These are phyloP conservation scores for Lycaon pictus DNA, from an alignment of 2,113 vertebrate species.

Conservation along the genomic window DNA sequence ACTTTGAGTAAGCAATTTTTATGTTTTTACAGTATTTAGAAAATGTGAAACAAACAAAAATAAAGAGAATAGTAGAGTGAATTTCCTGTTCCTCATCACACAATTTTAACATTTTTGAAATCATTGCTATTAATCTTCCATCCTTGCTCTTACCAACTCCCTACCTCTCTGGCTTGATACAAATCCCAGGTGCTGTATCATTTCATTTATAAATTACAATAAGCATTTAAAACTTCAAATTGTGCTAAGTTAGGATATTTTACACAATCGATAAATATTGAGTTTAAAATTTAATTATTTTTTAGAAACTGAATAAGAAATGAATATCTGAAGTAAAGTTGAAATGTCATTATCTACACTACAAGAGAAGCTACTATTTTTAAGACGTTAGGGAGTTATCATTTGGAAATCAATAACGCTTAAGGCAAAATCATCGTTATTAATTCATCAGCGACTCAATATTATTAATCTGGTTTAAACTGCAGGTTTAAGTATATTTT, in stretches of 20 bases:
- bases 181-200: not conserved
- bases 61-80: not conserved
- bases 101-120: not conserved
- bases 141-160: not conserved
- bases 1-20: not conserved
- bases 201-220: not conserved
- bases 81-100: not conserved
- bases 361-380: not conserved
- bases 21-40: not conserved
- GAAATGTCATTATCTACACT: not conserved
- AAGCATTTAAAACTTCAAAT: not conserved
- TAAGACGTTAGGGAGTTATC: not conserved
- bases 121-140: too few relatives aligned
- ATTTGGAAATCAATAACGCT: not conserved
- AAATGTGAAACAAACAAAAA: conserved; percentile 13
- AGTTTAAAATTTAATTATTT: not conserved
- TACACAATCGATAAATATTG: not conserved
- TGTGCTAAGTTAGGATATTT: not conserved
- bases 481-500: not conserved
- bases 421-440: not conserved
- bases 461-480: not conserved
- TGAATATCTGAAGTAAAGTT: not conserved
- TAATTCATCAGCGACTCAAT: not conserved
- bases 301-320: conserved; percentile 9
- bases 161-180: not conserved